Percentiles rank a stretch among this genome's conserved stretches.
Evolutionary conservation across 2,113 vertebrate genomes (phyloP).

Genomic region (Taurulus bubalis): DNA sequence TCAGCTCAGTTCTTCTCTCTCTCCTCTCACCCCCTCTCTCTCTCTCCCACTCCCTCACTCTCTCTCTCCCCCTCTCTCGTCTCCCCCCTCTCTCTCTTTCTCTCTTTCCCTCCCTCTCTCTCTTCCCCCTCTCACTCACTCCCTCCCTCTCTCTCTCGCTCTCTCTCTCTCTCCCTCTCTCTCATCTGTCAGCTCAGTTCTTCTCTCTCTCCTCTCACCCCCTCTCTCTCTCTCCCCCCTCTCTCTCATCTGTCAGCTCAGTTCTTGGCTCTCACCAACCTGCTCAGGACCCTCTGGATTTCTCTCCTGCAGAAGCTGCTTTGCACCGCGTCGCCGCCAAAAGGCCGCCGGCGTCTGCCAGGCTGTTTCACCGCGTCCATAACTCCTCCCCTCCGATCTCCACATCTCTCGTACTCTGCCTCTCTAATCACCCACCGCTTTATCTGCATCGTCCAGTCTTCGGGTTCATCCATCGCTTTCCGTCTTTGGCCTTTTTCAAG

Average conservation of each 20-base stretch:
- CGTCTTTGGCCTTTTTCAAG: not conserved
- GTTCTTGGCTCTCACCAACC: constrained; percentile 64
- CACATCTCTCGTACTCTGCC: constrained; percentile 29
- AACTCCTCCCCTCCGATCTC: constrained; percentile 33
- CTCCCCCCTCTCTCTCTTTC: too few species aligned
- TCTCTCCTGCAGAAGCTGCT: constrained; percentile 63
- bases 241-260: constrained; percentile 65
- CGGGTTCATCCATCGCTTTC: not conserved
- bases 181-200: too few species aligned
- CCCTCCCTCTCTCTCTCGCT: too few species aligned
- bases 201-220: constrained; percentile 52
- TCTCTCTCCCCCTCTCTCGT: too few species aligned
- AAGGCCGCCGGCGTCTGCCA: constrained; percentile 55
- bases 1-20: too few species aligned
- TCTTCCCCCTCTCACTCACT: too few species aligned
- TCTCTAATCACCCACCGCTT: constrained; percentile 17
- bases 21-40: too few species aligned
- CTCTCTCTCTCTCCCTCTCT: too few species aligned
- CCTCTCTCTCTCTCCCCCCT: constrained; percentile 51
- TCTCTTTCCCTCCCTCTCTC: too few species aligned
- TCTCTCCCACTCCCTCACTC: too few species aligned
- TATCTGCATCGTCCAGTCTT: constrained; percentile 26
- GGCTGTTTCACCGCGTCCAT: too few species aligned
- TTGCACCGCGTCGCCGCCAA: constrained; percentile 56
- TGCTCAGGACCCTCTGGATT: constrained; percentile 68